Percentiles rank a stretch among this genome's conserved stretches.
Evolutionary conservation across 2,888 invertebrate genomes (phyloP).

Genomic region (Spodoptera littoralis): DNA sequence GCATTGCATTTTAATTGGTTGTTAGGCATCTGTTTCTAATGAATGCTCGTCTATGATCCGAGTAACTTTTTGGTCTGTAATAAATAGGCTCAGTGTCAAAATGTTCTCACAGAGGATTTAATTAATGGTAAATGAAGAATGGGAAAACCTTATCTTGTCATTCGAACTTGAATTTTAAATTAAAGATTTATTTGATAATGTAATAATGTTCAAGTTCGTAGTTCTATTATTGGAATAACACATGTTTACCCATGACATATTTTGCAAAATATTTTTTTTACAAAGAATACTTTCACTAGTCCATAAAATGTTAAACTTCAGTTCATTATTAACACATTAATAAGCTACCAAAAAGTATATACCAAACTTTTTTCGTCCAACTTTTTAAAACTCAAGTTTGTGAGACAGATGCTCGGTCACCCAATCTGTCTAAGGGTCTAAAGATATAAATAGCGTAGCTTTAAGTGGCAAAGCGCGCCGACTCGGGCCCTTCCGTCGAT

Average conservation of each 20-base stretch:
- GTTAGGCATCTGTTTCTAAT: conserved; percentile 81
- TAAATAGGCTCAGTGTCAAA: conserved; percentile 59
- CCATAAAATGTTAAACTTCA: too few relatives aligned
- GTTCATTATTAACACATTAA: neutral
- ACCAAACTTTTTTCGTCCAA: conserved; percentile 30
- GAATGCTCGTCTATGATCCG: conserved; percentile 70
- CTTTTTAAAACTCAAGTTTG: conserved; percentile 33
- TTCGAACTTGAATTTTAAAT: neutral
- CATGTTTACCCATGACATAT: too few relatives aligned
- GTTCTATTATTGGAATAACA: too few relatives aligned
- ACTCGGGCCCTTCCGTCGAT: conserved; percentile 80
- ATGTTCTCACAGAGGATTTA: conserved; percentile 56
- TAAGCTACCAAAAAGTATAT: conserved; percentile 5
- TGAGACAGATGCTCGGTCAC: conserved; percentile 77
- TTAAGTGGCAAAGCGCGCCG: conserved; percentile 86
- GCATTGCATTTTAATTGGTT: conserved; percentile 67
- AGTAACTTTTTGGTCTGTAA: conserved; percentile 55
- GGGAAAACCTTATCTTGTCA: conserved; percentile 16
- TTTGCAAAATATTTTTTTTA: too few relatives aligned
- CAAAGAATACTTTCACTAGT: too few relatives aligned
- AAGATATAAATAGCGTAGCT: conserved; percentile 85
- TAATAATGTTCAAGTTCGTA: too few relatives aligned
- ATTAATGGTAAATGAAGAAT: conserved; percentile 40
- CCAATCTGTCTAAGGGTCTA: conserved; percentile 73
- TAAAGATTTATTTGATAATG: too few relatives aligned